Percentiles rank a stretch among this genome's conserved stretches.
Evolutionary conservation across 2,888 invertebrate genomes (phyloP).

Genomic region (Brachylomia viminalis): DNA sequence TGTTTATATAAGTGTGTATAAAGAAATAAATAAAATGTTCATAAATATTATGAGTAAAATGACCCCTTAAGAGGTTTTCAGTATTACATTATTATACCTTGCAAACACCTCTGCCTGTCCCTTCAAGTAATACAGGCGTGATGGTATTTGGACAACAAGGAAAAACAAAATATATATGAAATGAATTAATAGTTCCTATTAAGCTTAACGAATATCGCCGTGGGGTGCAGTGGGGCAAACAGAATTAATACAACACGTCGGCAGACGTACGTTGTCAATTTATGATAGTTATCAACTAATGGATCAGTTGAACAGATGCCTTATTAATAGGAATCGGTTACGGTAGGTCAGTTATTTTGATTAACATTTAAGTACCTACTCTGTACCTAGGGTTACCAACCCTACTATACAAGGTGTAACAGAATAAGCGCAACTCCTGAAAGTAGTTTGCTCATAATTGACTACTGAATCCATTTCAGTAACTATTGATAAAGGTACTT

Average conservation of each 20-base stretch:
- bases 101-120: too few species aligned
- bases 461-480: too few species aligned
- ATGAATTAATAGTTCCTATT: constrained; percentile 49
- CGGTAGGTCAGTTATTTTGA: constrained; percentile 4
- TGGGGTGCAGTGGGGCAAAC: constrained; percentile 33
- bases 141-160: neutral
- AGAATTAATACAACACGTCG: constrained; percentile 52
- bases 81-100: neutral
- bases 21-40: too few species aligned
- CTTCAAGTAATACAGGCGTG: neutral
- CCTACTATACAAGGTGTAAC: too few species aligned
- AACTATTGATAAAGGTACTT: too few species aligned
- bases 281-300: constrained; percentile 18
- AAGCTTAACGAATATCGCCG: constrained; percentile 48
- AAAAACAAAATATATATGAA: constrained; percentile 21
- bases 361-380: too few species aligned
- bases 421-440: too few species aligned
- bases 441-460: too few species aligned
- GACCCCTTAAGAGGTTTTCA: neutral
- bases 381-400: too few species aligned
- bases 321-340: constrained; percentile 7
- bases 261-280: constrained; percentile 27
- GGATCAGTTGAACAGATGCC: constrained; percentile 25
- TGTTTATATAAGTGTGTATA: too few species aligned
- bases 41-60: neutral